Evolutionary conservation across 2,113 vertebrate species (phyloP), one percentile per base, ranked within the genome.

Genomic region (Hippopotamus amphibius): DNA sequence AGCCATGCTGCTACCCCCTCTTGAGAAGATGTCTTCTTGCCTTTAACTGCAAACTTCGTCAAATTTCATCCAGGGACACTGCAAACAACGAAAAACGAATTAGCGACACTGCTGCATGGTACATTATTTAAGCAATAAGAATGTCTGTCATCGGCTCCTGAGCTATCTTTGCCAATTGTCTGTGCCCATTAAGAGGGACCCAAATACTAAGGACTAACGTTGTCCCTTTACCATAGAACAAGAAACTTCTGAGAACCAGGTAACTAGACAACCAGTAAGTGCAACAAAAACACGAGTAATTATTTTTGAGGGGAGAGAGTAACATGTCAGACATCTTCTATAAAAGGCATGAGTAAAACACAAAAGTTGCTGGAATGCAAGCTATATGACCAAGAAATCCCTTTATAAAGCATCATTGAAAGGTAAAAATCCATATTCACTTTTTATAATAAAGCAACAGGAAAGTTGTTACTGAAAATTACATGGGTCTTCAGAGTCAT

Each of bases 401-500:
- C 50, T 84, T 91, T 63, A 82, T 33, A 94, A 95, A 96, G 89
- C 26, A 55, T 50, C 76, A 94, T 0, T 53, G 14, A 83, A 95
- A 86, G 26, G 72, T 17, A 84, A 93, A 93, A 95, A 63, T n/a
- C 33, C 19, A 37, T 28, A 77, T 55, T 84, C 85, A 30, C 22
- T 91, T 68, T 88, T 86, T 66, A 82, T 17, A 89, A 71, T 71
- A 94, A 93, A 94, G 86, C 50, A 90, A 92, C 7, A 95, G 88
- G 19, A 21, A 96, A 96, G 19, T n/a, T 93, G 53, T 86, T 93
- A 59, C 43, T 94, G 63, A 96, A 94, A 97, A 95, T 14, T 72
- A 53, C 1, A 48, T 13, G 43, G 71, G 50, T 88, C 50, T 93
- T 93, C 66, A 61, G 33, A 88, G 50, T 46, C 74, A 72, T 30